These are phyloP conservation scores for Ochotona princeps DNA, from an alignment of 2,113 vertebrate genomes.

Conservation along the genomic window DNA sequence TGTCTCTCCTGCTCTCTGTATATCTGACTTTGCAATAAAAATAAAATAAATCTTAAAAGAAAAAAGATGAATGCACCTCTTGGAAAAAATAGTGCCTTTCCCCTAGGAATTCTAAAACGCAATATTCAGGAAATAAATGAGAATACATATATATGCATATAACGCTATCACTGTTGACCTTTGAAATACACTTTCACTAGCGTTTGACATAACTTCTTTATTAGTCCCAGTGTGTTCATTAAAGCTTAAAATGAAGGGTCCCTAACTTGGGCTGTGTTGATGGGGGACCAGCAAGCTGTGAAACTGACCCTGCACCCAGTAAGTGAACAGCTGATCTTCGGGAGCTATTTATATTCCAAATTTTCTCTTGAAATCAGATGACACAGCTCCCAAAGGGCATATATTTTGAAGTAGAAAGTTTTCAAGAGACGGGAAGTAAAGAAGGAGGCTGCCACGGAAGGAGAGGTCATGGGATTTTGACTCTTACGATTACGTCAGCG, in stretches of 20 bases:
- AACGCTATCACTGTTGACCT: neutral
- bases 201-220: neutral
- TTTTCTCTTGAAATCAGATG: conserved; percentile 76
- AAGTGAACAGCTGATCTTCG: conserved; percentile 33
- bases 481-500: conserved; percentile 65
- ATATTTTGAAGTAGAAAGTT: conserved; percentile 75
- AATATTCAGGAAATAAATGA: conserved; percentile 37
- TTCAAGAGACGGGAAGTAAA: conserved; percentile 66
- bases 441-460: conserved; percentile 58
- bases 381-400: conserved; percentile 74
- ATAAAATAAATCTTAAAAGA: too few relatives aligned
- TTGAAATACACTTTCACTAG: conserved; percentile 14
- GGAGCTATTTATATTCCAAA: conserved; percentile 71
- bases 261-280: neutral
- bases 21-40: too few relatives aligned
- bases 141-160: neutral
- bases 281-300: neutral
- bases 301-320: conserved; percentile 41
- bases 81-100: conserved; percentile 49
- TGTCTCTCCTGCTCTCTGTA: too few relatives aligned
- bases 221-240: neutral
- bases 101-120: conserved; percentile 54
- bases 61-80: neutral
- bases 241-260: conserved; percentile 2
- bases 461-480: conserved; percentile 82